phyloP scores from a whole-genome alignment of 2,888 invertebrate genomes.

The Microctonus brassicae region DNA sequence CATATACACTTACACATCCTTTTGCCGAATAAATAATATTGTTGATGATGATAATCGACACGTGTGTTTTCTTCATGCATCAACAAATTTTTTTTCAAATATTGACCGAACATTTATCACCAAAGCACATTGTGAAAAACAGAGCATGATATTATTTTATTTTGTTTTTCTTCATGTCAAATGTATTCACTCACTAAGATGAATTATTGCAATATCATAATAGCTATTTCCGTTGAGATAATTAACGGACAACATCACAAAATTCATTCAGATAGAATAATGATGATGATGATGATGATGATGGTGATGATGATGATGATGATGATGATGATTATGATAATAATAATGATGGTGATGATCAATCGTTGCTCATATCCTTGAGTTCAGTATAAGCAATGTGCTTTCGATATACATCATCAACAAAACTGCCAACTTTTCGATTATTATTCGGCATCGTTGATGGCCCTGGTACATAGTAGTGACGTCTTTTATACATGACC shows the following conservation, averaged over 20 bases:
- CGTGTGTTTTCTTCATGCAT: neutral
- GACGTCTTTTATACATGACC: slow-evolving; percentile 65
- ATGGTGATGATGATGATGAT: neutral
- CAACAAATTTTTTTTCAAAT: neutral
- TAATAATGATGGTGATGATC: slow-evolving; percentile 45
- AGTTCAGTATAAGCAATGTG: slow-evolving; percentile 66
- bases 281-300: neutral
- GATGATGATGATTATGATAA: slow-evolving; percentile 40
- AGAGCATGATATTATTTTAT: too few relatives aligned
- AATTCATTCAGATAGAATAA: neutral
- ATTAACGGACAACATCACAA: neutral
- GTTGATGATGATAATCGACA: neutral
- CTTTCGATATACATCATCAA: slow-evolving; percentile 58
- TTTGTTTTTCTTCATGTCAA: neutral
- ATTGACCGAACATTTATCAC: neutral
- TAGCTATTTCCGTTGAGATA: neutral
- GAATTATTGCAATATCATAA: neutral
- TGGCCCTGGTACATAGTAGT: slow-evolving; percentile 60
- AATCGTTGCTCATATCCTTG: slow-evolving; percentile 67
- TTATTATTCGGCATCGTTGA: slow-evolving; percentile 55
- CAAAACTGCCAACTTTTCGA: slow-evolving; percentile 39
- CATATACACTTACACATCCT: neutral
- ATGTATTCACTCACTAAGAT: neutral
- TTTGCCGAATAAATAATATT: neutral
- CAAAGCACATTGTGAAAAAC: neutral